Evolutionary conservation across 2,113 vertebrate genomes (phyloP).

Genomic region (Diphyllodes magnificus): DNA sequence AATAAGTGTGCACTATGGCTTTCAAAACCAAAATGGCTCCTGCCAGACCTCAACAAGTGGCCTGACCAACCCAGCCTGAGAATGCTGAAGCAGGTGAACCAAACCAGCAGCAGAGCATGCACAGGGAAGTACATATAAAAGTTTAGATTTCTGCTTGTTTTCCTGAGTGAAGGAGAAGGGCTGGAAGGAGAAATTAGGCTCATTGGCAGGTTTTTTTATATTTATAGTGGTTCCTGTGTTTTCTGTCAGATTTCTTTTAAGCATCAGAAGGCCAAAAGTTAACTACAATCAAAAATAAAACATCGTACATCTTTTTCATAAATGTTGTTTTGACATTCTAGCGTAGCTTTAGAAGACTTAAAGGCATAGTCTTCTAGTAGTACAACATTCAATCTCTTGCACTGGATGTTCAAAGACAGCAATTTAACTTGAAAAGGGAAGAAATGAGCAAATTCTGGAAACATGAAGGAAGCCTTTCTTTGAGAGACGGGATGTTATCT

Average conservation of each 20-base stretch:
- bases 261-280: background rate
- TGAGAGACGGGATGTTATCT: background rate
- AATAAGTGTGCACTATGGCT: background rate
- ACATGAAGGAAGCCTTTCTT: background rate
- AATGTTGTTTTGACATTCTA: background rate
- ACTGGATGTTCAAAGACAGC: background rate
- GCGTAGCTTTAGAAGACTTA: background rate
- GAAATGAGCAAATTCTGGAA: background rate
- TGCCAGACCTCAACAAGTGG: accelerated
- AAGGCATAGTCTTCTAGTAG: background rate
- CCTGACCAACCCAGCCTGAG: background rate
- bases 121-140: background rate
- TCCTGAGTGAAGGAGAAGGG: background rate
- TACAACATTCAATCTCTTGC: background rate
- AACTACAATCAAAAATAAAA: background rate
- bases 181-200: background rate
- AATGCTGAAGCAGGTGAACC: background rate
- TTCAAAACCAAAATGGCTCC: background rate
- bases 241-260: background rate
- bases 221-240: background rate
- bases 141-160: background rate
- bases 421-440: background rate
- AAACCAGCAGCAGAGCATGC: background rate
- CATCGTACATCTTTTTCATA: background rate
- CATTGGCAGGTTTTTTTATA: background rate